Evolutionary conservation across 2,888 invertebrate genomes (phyloP).

Genomic region (Leptinotarsa tumamoca): DNA sequence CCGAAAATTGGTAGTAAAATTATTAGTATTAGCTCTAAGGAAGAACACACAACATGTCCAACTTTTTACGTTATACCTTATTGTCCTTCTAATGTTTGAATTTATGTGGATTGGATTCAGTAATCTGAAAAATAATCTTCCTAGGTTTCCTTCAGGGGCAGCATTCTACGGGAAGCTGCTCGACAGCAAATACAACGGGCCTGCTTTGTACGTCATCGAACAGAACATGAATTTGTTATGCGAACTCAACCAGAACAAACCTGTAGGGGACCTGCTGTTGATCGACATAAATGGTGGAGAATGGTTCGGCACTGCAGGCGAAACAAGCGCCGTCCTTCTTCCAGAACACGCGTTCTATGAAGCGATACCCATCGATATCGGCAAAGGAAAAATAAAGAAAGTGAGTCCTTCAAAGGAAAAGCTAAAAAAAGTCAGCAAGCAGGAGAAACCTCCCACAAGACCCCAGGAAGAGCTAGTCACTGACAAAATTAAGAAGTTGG

Average conservation of each 20-base stretch:
- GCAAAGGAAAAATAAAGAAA: constrained; percentile 50
- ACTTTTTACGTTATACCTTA: too few species aligned
- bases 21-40: too few species aligned
- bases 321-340: constrained; percentile 51
- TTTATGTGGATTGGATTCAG: too few species aligned
- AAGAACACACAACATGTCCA: too few species aligned
- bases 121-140: not conserved
- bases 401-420: constrained; percentile 24
- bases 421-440: constrained; percentile 16
- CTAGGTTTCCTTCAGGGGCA: not conserved
- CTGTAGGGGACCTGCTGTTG: constrained; percentile 65
- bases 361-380: constrained; percentile 52
- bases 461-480: constrained; percentile 21
- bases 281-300: constrained; percentile 69
- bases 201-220: constrained; percentile 69
- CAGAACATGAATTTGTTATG: constrained; percentile 68
- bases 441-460: constrained; percentile 18
- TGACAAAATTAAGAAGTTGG: constrained; percentile 43
- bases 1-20: too few species aligned
- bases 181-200: constrained; percentile 65
- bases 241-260: constrained; percentile 70
- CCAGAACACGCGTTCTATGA: constrained; percentile 60
- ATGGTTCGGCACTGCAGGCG: constrained; percentile 67
- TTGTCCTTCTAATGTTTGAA: too few species aligned
- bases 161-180: constrained; percentile 68